Evolutionary conservation across 92 coral and sea anemone genomes (phyloP), one percentile per base, ranked within the genome.

Genomic region (Blastomussa wellsi): DNA sequence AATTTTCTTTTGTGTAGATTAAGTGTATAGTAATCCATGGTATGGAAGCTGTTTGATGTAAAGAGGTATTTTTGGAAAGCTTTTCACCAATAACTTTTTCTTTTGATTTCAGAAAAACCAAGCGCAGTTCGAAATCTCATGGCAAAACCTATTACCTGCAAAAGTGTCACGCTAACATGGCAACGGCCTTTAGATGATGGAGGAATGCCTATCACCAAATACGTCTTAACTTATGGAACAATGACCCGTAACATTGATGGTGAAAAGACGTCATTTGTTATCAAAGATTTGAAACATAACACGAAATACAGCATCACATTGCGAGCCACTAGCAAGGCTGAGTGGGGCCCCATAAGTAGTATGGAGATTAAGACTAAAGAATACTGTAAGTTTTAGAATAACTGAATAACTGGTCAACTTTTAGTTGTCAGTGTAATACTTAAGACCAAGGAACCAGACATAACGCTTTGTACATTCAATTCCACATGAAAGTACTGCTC

Each of bases 201-300:
- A 29, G 95, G 95, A 13, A 89, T 92, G 95, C 87, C 88, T 28
- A 88, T 92, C 76, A 77, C 29, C 49, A 42, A 77, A 36, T 65
- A 64, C 42, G 64, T 84, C 60, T 59, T 85, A 3, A 3, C 9
- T 12, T 77, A 77, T 19, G 4, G 9, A 7, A 38, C 0, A 4
- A 15, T 9, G 2, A 78, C 26, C 7, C 78, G 60, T 7, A 89
- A 89, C 82, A 60, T 90, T 26, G 84, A 86, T 59, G 86, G 70
- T 29, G 72, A 83, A 31, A 51, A 81, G 17, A 90, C 90, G 24
- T 75, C 78, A 16, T 82, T 48, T 47, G 55, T 47, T 22, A 57
- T 91, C 55, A 5, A 1, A 28, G 72, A 70, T 49, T 88, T 89
- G 0, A 42, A 60, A 42, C 76, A 79, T 1, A 77, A 91, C 49